phyloP scores from a whole-genome alignment of 2,888 invertebrate genomes.

The Lordiphosa fenestrarum region DNA sequence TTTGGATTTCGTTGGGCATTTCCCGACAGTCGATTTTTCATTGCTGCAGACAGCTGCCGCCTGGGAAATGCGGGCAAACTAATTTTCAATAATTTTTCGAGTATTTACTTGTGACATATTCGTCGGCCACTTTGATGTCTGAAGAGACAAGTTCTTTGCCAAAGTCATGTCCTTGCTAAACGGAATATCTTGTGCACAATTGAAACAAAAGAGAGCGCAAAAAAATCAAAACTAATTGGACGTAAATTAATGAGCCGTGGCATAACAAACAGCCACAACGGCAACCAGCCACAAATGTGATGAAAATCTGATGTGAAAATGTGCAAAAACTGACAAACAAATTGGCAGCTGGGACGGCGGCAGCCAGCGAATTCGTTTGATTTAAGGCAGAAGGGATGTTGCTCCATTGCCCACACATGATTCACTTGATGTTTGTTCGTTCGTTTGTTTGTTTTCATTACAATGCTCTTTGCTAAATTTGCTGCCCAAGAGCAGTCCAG shows the following conservation, averaged over 20 bases:
- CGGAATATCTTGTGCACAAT: conserved; percentile 34
- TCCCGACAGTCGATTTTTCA: conserved; percentile 61
- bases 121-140: conserved; percentile 56
- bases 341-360: conserved; percentile 64
- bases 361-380: conserved; percentile 7
- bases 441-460: too few species aligned
- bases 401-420: too few species aligned
- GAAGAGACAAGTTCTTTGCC: conserved; percentile 69
- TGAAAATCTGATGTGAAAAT: conserved; percentile 66
- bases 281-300: conserved; percentile 39
- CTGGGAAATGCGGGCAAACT: conserved; percentile 16
- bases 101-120: conserved; percentile 58
- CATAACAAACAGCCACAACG: conserved; percentile 32
- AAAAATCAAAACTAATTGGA: conserved; percentile 72
- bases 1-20: conserved; percentile 20
- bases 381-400: too few species aligned
- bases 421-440: too few species aligned
- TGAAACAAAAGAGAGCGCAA: conserved; percentile 12
- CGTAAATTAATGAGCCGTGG: conserved; percentile 59
- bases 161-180: conserved; percentile 68
- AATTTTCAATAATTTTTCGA: conserved; percentile 41
- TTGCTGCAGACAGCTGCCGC: conserved; percentile 49
- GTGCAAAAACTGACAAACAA: conserved; percentile 60
- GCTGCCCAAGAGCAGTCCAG: background rate
- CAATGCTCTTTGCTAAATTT: too few species aligned